Conservation (phyloP, 2,113 vertebrate species). For the Albula glossodonta region DNA sequence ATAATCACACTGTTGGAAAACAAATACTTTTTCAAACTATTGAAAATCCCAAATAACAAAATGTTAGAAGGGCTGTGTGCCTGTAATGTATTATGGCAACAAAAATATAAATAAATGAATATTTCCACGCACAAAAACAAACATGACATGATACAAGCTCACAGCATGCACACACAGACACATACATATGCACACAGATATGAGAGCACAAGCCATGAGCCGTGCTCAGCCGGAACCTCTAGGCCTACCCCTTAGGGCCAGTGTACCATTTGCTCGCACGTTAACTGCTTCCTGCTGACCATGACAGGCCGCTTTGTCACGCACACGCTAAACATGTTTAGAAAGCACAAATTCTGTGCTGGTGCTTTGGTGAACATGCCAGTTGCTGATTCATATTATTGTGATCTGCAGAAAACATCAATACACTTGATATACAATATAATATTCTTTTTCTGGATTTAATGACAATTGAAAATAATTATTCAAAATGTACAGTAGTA, state of each 20-base stretch:
- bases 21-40: constrained; percentile 7
- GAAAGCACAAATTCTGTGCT: background rate
- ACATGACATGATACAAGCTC: constrained; percentile 16
- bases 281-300: constrained; percentile 20
- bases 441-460: no score
- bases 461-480: no score
- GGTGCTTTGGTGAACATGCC: background rate
- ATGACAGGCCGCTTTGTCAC: background rate
- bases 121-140: constrained; percentile 10
- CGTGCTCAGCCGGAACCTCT: constrained; percentile 38
- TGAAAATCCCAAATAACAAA: background rate
- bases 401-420: no score
- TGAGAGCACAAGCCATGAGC: background rate
- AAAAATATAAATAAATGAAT: background rate
- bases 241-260: constrained; percentile 12
- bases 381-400: background rate
- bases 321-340: background rate
- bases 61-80: background rate
- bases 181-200: background rate
- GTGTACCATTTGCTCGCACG: constrained; percentile 21
- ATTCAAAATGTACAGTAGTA: no score
- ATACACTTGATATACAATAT: no score
- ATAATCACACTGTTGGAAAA: constrained; percentile 4
- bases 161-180: constrained; percentile 24
- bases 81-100: background rate